A percentile compares a stretch with the other conserved stretches of the same genome.
Evolutionary conservation across 1,140 invertebrate species (phyloP).

Genomic region (Halesus radiatus): DNA sequence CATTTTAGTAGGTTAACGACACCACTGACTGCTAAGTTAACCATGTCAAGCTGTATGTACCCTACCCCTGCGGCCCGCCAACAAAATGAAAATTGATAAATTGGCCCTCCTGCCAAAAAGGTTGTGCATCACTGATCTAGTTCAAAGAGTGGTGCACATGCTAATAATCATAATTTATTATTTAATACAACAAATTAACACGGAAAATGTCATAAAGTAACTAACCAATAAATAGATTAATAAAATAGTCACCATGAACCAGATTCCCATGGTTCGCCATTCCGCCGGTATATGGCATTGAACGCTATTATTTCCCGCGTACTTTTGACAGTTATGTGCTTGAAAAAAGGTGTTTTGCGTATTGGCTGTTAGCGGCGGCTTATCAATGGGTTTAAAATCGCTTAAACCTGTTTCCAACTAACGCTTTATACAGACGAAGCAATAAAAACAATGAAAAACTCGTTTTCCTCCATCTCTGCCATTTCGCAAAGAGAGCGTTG

Average conservation of each 20-base stretch:
- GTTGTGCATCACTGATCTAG: no score
- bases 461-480: background rate
- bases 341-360: background rate
- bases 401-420: background rate
- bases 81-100: no score
- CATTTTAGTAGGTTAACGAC: no score
- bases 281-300: conserved; percentile 3
- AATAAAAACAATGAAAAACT: conserved; percentile 8
- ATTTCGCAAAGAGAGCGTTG: conserved; percentile 21
- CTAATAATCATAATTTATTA: no score
- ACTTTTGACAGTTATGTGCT: conserved; percentile 10
- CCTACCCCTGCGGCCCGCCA: no score
- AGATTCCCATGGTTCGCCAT: background rate
- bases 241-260: background rate
- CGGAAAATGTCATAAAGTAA: background rate
- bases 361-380: no score
- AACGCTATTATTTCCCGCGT: background rate
- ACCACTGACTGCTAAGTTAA: no score
- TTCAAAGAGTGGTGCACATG: no score
- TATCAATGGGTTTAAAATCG: background rate
- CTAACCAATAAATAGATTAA: background rate
- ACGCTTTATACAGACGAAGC: background rate
- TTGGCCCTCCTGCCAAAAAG: no score
- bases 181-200: background rate
- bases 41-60: no score